phyloP scores from a whole-genome alignment of 1,140 invertebrate species.

The Aradophagus sp. region DNA sequence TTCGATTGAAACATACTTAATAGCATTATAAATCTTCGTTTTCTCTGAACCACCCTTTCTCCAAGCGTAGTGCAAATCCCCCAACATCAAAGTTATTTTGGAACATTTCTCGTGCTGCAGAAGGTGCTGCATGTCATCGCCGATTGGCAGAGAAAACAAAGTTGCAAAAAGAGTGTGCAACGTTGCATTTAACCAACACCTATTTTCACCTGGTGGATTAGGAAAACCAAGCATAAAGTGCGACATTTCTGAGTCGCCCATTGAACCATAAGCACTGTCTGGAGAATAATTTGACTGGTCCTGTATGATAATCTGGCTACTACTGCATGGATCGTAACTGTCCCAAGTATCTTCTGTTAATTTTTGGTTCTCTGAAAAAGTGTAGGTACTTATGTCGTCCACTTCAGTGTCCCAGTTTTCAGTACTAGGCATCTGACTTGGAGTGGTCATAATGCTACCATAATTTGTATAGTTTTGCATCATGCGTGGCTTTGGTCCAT shows the following conservation, averaged over 20 bases:
- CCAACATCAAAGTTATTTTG: constrained; percentile 56
- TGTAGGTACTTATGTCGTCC: no score
- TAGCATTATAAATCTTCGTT: constrained; percentile 52
- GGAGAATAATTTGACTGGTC: constrained; percentile 46
- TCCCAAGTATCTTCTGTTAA: constrained; percentile 13
- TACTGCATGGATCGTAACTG: neutral
- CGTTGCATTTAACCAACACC: constrained; percentile 67
- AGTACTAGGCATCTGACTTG: neutral
- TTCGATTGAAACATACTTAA: constrained; percentile 62
- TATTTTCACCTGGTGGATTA: constrained; percentile 67
- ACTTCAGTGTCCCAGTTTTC: constrained; percentile 24
- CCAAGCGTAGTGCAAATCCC: constrained; percentile 59
- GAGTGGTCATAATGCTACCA: neutral
- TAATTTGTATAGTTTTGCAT: no score
- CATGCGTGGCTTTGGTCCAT: neutral
- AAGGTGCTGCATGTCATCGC: constrained; percentile 52
- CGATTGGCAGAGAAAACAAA: constrained; percentile 62
- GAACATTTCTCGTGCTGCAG: constrained; percentile 46
- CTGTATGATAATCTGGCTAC: constrained; percentile 27
- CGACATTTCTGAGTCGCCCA: constrained; percentile 51
- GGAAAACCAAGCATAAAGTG: constrained; percentile 65
- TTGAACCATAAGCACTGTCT: constrained; percentile 42
- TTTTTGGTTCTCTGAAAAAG: no score
- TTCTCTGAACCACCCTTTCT: constrained; percentile 53
- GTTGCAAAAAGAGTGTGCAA: constrained; percentile 64